Evolutionary conservation across 2,888 invertebrate species (phyloP).

Genomic region (Drosophila sordidapex): DNA sequence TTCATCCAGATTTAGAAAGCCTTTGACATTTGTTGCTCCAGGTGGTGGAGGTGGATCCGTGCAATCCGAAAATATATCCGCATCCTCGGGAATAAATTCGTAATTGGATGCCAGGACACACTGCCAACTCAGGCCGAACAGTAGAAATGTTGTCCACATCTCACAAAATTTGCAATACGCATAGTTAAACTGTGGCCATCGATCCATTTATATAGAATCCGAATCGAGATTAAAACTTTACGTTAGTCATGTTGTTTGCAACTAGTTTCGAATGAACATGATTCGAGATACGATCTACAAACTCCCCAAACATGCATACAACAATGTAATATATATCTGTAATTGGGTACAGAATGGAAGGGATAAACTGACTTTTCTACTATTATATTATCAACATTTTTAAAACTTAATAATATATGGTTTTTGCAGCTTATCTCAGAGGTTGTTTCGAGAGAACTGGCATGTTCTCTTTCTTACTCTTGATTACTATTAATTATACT

Average conservation of each 20-base stretch:
- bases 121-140: neutral
- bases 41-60: slow-evolving; percentile 25
- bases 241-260: slow-evolving; percentile 18
- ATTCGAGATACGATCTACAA: slow-evolving; percentile 27
- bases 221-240: neutral
- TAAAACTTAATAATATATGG: neutral
- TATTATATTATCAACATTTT: neutral
- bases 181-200: neutral
- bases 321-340: neutral
- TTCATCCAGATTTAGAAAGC: slow-evolving; percentile 28
- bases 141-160: slow-evolving; percentile 35
- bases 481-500: neutral
- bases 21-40: slow-evolving; percentile 9
- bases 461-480: neutral
- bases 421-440: neutral
- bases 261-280: slow-evolving; percentile 38
- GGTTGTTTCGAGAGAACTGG: neutral
- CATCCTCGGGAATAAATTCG: slow-evolving; percentile 55
- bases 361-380: neutral
- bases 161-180: slow-evolving; percentile 8
- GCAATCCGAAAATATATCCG: slow-evolving; percentile 51
- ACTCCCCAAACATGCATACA: slow-evolving; percentile 1
- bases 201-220: slow-evolving; percentile 3
- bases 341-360: neutral
- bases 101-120: slow-evolving; percentile 36